Evolutionary conservation across 2,888 invertebrate genomes (phyloP), one percentile per base, ranked within the genome.

Genomic region (Diadegma fenestrale): DNA sequence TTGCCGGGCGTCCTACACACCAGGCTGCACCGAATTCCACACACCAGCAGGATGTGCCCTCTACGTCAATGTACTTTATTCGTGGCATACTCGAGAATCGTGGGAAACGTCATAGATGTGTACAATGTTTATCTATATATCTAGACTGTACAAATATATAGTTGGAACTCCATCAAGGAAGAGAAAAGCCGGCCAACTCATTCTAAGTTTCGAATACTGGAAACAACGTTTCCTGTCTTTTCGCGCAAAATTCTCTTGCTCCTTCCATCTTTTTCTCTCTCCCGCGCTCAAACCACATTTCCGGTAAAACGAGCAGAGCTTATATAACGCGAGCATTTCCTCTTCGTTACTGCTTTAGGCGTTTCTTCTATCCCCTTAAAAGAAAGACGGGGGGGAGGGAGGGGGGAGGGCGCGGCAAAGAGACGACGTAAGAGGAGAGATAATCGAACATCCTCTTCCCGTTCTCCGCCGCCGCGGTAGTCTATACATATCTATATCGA

Each of bases 131-230:
- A 58, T 71, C 54, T 48, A 33, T 48, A 33, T 72, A 66, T 30
- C 30, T 12, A 19, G 12, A 19, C 10, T 19, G n/a, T 61, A 80
- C 73, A 86, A 51, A n/a, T 33, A 58, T 64, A 30, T 68, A 69
- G 58, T 30, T 68, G 1, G 54, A 64, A 30, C 58, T 80, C 68
- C 76, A 81, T 77, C 69, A 79, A 61, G 68, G 48, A 66, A 71
- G 64, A 48, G 58, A 83, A 79, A 71, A 58, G 73, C 76, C 76
- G 80, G 80, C 83, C 84, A 85, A 87, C 86, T 87, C 86, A 82
- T 86, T 76, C 64, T 64, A 85, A 87, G 84, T 86, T 86, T 84
- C 82, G 80, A 80, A 80, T 86, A 78, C 82, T 81, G 80, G 61
- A 54, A 85, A 86, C 83, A 87, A 85, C 76, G 80, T 66, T 77